A percentile compares a stretch with the other conserved stretches of the same genome.
Evolutionary conservation across 2,797 vertebrate genomes (phyloP).

Genomic region (Acrocephalus scirpaceus): DNA sequence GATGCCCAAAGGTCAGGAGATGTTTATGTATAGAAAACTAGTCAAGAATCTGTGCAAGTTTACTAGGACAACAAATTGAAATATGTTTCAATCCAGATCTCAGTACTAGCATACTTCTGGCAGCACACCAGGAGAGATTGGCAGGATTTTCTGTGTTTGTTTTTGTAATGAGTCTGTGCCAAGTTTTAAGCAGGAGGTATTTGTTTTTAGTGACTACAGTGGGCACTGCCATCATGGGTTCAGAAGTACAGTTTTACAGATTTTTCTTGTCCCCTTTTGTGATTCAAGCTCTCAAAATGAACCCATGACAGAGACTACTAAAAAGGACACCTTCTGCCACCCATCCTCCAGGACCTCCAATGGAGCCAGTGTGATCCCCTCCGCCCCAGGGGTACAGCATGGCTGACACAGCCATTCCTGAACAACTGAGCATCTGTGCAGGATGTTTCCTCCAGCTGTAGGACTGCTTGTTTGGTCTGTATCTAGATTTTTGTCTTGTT

Average conservation of each 20-base stretch:
- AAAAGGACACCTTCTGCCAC: background rate
- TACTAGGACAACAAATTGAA: background rate
- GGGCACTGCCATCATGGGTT: background rate
- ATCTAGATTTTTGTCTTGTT: background rate
- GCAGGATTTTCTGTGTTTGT: background rate
- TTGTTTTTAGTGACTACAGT: background rate
- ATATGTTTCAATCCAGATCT: background rate
- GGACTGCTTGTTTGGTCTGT: background rate
- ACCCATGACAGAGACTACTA: background rate
- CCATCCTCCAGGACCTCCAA: background rate
- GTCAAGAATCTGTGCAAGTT: background rate
- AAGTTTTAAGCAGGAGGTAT: background rate
- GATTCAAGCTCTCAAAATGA: background rate
- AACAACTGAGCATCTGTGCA: background rate
- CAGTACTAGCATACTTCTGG: background rate
- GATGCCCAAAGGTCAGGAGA: background rate
- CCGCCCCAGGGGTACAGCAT: background rate
- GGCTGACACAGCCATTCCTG: background rate
- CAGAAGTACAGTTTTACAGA: background rate
- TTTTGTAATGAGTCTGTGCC: background rate
- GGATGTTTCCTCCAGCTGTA: background rate
- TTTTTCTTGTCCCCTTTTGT: background rate
- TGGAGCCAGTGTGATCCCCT: background rate
- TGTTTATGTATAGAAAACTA: background rate
- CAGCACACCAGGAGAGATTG: background rate